A percentile compares a stretch with the other conserved stretches of the same genome.
Evolutionary conservation across 2,113 vertebrate genomes (phyloP).

Genomic region (Mus spicilegus): DNA sequence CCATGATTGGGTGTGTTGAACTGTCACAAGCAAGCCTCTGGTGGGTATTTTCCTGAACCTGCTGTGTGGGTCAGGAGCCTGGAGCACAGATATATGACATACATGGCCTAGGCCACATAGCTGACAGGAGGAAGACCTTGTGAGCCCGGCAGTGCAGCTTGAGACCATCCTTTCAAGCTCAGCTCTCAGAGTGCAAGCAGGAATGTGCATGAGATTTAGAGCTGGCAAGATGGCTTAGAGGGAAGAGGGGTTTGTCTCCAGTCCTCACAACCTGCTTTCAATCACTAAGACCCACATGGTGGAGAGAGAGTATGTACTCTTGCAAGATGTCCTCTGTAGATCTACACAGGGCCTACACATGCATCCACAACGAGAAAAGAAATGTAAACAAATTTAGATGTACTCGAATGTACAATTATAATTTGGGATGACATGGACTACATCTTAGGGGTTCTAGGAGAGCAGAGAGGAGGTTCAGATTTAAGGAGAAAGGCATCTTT

Average conservation of each 20-base stretch:
- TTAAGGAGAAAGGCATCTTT: neutral
- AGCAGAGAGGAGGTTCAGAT: neutral
- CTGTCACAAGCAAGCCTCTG: neutral
- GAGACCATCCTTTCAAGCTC: neutral
- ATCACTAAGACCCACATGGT: too few relatives aligned
- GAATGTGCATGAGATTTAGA: too few relatives aligned
- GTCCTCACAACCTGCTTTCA: neutral
- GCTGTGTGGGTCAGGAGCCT: neutral
- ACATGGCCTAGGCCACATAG: neutral
- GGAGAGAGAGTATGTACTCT: neutral
- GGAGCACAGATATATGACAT: neutral
- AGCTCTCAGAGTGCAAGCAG: neutral
- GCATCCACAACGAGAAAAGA: neutral
- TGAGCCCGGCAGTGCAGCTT: too few relatives aligned
- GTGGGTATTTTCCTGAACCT: neutral
- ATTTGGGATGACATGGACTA: neutral
- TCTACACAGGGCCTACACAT: neutral
- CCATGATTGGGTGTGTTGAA: neutral
- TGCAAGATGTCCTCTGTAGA: neutral
- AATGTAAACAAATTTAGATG: neutral
- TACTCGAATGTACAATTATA: neutral
- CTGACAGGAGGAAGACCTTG: neutral
- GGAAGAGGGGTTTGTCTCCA: neutral
- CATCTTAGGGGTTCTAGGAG: neutral
- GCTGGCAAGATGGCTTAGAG: neutral